A percentile compares a stretch with the other conserved stretches of the same genome.
Evolutionary conservation across 2,888 invertebrate genomes (phyloP).

Genomic region (Polydrusus tereticollis): DNA sequence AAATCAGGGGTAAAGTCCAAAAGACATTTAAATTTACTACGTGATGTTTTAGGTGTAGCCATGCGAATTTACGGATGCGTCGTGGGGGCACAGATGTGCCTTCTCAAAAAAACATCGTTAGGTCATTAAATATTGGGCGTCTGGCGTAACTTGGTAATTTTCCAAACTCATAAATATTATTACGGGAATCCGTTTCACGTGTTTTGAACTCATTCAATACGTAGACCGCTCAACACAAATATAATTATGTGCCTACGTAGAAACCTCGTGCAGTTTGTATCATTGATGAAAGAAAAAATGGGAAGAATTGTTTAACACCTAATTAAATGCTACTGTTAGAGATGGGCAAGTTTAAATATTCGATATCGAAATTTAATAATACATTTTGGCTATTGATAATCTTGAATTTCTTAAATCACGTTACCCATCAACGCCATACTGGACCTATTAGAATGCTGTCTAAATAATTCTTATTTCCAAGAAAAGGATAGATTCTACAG

Average conservation of each 20-base stretch:
- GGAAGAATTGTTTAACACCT: neutral
- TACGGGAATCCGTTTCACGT: neutral
- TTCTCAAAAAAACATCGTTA: neutral
- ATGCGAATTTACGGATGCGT: neutral
- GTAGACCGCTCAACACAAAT: neutral
- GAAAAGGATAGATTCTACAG: too few relatives aligned
- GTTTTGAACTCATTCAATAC: neutral
- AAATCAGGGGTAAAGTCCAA: too few relatives aligned
- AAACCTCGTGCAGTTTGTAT: conserved; percentile 31
- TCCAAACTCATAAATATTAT: conserved; percentile 23
- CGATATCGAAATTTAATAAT: neutral
- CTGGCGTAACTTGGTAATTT: conserved; percentile 11
- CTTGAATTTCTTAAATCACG: too few relatives aligned
- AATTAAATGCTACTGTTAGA: neutral
- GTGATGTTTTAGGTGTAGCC: neutral
- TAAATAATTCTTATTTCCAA: too few relatives aligned
- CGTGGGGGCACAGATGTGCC: neutral
- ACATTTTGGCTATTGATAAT: too few relatives aligned
- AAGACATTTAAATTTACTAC: neutral
- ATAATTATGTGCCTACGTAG: conserved; percentile 6
- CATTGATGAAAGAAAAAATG: neutral
- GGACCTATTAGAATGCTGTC: too few relatives aligned
- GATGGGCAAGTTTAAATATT: neutral
- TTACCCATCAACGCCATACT: too few relatives aligned
- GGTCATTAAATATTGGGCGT: neutral